A percentile compares a stretch with the other conserved stretches of the same genome.
Evolutionary conservation across 1,140 invertebrate genomes (phyloP).

Genomic region (Hypothenemus hampei): DNA sequence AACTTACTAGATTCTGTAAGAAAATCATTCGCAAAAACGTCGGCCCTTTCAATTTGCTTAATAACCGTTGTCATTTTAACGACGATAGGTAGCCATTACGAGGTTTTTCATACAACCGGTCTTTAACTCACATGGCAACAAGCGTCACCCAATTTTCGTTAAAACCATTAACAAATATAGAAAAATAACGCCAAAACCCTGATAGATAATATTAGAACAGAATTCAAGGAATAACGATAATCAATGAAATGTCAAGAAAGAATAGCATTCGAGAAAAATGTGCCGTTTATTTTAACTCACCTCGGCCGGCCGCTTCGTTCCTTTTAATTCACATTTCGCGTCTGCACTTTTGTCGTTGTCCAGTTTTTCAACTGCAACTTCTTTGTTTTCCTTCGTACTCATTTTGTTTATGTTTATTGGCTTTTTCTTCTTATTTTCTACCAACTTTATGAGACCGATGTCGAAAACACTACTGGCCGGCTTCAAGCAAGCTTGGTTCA

Average conservation of each 20-base stretch:
- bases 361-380: conserved; percentile 75
- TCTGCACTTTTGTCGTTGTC: conserved; percentile 69
- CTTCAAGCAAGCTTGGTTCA: conserved; percentile 62
- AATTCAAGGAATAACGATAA: conserved; percentile 9
- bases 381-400: conserved; percentile 81
- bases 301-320: conserved; percentile 81
- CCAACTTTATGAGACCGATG: conserved; percentile 32
- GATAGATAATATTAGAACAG: not conserved
- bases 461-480: conserved; percentile 57
- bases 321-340: conserved; percentile 76
- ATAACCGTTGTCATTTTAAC: not conserved
- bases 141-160: conserved; percentile 22
- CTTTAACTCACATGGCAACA: conserved; percentile 37
- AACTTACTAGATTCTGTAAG: not conserved
- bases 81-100: conserved; percentile 18
- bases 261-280: conserved; percentile 23
- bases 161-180: not conserved
- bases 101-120: conserved; percentile 14
- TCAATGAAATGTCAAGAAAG: conserved; percentile 8
- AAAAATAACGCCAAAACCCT: not conserved
- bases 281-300: conserved; percentile 54
- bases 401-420: conserved; percentile 58
- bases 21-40: not conserved
- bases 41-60: not conserved
- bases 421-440: conserved; percentile 42